Evolutionary conservation across 2,113 vertebrate genomes (phyloP), one percentile per base, ranked within the genome.

Genomic region (Podilymbus podiceps): DNA sequence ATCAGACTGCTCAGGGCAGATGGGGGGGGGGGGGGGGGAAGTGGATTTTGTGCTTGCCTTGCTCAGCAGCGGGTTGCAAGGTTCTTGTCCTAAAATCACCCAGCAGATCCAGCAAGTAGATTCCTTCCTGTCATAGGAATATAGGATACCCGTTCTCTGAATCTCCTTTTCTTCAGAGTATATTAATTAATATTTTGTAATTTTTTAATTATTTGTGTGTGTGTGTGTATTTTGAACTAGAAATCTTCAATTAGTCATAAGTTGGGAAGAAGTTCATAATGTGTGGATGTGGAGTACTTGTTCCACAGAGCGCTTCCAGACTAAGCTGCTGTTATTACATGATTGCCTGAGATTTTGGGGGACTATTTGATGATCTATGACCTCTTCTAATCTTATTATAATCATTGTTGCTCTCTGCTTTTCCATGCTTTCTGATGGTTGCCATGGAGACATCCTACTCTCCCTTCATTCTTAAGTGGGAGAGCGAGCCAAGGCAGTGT

Each of bases 361-460:
- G 71, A 58, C 91, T 93, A 46, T 76, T 75, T 94, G 85, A 79
- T 53, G 77, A 94, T 96, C 81, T 79, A 4, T 96, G 95, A 97
- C 94, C 94, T 95, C 85, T 96, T 94, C 81, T 96, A 93, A 95
- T 97, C 94, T 89, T 96, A 94, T 89, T 94, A 91, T 89, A 95
- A 89, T 96, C 81, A 49, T 73, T 96, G 84, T 88, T 93, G 81
- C 93, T 91, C 74, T 91, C 87, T 91, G 62, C 87, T 98, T 97
- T 95, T 91, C 95, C 27, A 31, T 96, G 94, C 63, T 59, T 96
- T 94, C 89, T 71, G 68, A 93, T 93, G 81, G 95, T 96, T 95
- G 91, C 95, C 83, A 94, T 95, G 94, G 97, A 93, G 67, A 84
- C 85, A 83, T 91, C 75, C 50, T 90, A 74, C 85, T 91, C 93